Evolutionary conservation across 2,797 vertebrate genomes (phyloP), one percentile per base, ranked within the genome.

Genomic region (Nasua narica): DNA sequence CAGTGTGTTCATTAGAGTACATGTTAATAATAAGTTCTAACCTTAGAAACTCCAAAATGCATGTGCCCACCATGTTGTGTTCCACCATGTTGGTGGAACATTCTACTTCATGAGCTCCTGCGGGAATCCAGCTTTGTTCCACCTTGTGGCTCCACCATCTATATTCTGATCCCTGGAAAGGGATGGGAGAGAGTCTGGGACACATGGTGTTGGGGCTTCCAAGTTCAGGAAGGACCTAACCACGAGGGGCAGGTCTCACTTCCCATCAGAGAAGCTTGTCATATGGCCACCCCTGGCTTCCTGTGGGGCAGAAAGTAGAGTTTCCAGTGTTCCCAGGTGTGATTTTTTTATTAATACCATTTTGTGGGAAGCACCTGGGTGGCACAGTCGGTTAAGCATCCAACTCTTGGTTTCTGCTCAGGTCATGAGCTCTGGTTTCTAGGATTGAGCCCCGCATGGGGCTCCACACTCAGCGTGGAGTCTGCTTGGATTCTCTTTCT

Each of bases 141-240:
- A 0, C 43, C 50, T 35, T 70, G 23, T 56, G 21, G 8, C 48
- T 48, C 52, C 23, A 9, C 8, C 40, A 27, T 7, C 56, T 65
- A 15, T 13, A 7, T 56, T 14, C 48, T n/a, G 23, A 0, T 40
- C 6, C 0, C 32, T 13, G 18, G 7, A 46, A 50, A 40, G 19
- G 37, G n/a, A 40, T 29, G 25, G 48, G n/a, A 52, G 12, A 35
- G n/a, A 12, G 16, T 19, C 50, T 14, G 27, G 21, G 48, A 27
- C 18, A 7, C 0, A 0, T 5, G n/a, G 43, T 1, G 12, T 7
- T 9, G 23, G 43, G 78, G 27, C 25, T 27, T 54, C n/a, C 4
- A 43, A 29, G 14, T 56, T 79, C 52, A 14, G 69, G 16, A 54
- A 37, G 11, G 5, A 56, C 32, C 19, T 16, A 29, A 48, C 43